Conservation (phyloP, 2,888 invertebrate species). For the Scaptomyza flava region DNA sequence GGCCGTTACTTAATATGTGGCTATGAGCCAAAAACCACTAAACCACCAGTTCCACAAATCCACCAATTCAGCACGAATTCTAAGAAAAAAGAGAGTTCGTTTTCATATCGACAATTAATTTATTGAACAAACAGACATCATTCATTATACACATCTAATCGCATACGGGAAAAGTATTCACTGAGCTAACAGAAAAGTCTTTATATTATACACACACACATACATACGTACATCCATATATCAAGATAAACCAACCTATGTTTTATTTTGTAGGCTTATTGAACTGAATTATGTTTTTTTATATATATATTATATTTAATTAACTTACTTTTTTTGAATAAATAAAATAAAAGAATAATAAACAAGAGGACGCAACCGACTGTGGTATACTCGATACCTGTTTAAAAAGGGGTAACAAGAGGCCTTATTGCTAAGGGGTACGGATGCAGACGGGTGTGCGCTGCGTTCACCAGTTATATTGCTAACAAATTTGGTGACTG, state of each 20-base stretch:
- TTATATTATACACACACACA: slow-evolving; percentile 36
- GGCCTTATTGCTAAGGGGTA: too few relatives aligned
- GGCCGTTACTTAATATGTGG: slow-evolving; percentile 71
- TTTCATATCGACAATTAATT: slow-evolving; percentile 58
- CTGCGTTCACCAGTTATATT: too few relatives aligned
- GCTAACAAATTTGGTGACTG: too few relatives aligned
- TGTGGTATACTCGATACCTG: too few relatives aligned
- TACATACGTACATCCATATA: slow-evolving; percentile 7
- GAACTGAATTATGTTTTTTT: slow-evolving; percentile 71
- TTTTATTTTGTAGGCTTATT: slow-evolving; percentile 64
- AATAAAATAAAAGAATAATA: slow-evolving; percentile 41
- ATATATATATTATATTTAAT: slow-evolving; percentile 39
- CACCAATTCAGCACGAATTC: slow-evolving; percentile 43
- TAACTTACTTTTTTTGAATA: slow-evolving; percentile 55
- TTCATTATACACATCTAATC: slow-evolving; percentile 8
- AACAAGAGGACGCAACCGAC: neutral
- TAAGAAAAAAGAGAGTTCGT: slow-evolving; percentile 41
- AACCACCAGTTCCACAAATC: slow-evolving; percentile 16
- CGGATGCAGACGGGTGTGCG: too few relatives aligned
- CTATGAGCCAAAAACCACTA: slow-evolving; percentile 28
- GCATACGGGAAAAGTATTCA: slow-evolving; percentile 55
- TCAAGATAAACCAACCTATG: slow-evolving; percentile 18
- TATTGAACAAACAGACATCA: slow-evolving; percentile 49
- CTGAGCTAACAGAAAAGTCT: slow-evolving; percentile 56
- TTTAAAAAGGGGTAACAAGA: too few relatives aligned